Percentiles rank a stretch among this genome's conserved stretches.
phyloP scores from a whole-genome alignment of 1,140 invertebrate species.

The Ladona fulva region DNA sequence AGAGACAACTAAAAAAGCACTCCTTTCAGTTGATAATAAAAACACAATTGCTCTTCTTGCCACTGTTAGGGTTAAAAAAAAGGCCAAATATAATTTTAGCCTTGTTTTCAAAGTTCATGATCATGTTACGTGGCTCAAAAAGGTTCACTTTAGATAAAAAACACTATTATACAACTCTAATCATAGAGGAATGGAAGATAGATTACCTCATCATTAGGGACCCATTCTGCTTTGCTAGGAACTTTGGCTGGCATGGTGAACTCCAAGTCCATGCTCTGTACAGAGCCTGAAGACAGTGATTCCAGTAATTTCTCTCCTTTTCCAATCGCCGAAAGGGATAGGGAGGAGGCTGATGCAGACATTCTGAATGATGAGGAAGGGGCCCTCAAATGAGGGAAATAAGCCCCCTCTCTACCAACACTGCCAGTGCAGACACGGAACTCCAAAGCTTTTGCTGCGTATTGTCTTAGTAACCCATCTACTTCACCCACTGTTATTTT shows the following conservation, averaged over 20 bases:
- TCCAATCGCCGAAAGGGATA: neutral
- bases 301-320: neutral
- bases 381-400: neutral
- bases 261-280: slow-evolving; percentile 25
- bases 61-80: too few relatives aligned
- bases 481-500: slow-evolving; percentile 43
- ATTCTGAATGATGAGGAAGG: neutral
- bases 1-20: too few relatives aligned
- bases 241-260: slow-evolving; percentile 56
- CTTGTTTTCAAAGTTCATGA: too few relatives aligned
- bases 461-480: slow-evolving; percentile 55
- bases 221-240: slow-evolving; percentile 58
- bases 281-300: slow-evolving; percentile 8
- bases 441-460: slow-evolving; percentile 63
- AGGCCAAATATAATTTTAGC: too few relatives aligned
- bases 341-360: neutral
- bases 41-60: too few relatives aligned
- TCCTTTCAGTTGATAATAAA: too few relatives aligned
- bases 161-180: too few relatives aligned
- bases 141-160: too few relatives aligned
- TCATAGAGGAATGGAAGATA: too few relatives aligned
- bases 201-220: slow-evolving; percentile 50
- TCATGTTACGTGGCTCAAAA: too few relatives aligned
- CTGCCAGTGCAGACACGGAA: slow-evolving; percentile 43
- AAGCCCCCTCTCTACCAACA: neutral